phyloP scores from a whole-genome alignment of 2,797 vertebrate genomes.

The Emys orbicularis region DNA sequence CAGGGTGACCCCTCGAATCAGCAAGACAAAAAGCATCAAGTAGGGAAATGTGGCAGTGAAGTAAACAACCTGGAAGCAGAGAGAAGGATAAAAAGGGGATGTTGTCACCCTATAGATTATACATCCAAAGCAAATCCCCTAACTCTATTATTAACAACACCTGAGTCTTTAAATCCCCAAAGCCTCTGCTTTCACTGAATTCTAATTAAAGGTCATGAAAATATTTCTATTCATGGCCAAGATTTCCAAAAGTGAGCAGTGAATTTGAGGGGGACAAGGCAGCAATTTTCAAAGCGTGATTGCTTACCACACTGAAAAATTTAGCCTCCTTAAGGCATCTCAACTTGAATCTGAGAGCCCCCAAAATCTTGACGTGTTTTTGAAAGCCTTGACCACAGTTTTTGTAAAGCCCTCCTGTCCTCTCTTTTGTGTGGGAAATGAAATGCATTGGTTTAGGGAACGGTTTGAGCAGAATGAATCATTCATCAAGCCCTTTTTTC shows the following conservation, averaged over 20 bases:
- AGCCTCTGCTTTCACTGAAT: slow-evolving; percentile 13
- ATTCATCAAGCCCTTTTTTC: not conserved
- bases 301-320: no score
- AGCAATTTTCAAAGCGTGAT: no score
- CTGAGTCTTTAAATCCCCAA: not conserved
- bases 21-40: slow-evolving; percentile 89
- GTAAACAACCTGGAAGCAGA: slow-evolving; percentile 88
- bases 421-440: no score
- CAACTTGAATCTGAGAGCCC: no score
- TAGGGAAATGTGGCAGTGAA: slow-evolving; percentile 95
- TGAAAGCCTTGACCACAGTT: no score
- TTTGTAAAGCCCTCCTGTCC: no score
- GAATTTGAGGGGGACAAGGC: no score
- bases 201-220: slow-evolving; percentile 70
- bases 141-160: not conserved
- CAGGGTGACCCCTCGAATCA: slow-evolving; percentile 90
- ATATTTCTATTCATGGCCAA: slow-evolving; percentile 44
- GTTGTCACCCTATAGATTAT: no score
- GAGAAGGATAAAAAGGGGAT: not conserved
- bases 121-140: no score
- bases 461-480: not conserved
- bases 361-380: no score
- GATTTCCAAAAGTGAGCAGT: no score
- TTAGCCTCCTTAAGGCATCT: no score
- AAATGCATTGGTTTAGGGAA: not conserved